A percentile compares a stretch with the other conserved stretches of the same genome.
Evolutionary conservation across 2,888 invertebrate species (phyloP).

Genomic region (Lottia scabra): DNA sequence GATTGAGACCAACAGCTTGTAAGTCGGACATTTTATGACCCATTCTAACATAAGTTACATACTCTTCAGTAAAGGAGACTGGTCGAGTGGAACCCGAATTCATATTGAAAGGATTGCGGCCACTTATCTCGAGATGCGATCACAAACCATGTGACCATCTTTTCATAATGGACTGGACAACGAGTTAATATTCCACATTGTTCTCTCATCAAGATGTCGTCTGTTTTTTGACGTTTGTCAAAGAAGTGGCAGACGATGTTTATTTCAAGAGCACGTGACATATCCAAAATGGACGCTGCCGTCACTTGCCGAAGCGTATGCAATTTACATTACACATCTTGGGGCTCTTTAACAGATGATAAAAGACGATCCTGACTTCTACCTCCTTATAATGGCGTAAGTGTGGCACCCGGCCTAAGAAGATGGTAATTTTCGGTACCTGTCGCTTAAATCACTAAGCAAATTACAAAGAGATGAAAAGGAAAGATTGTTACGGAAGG

Average conservation of each 20-base stretch:
- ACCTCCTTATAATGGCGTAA: neutral
- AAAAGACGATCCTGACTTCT: neutral
- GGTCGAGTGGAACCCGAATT: neutral
- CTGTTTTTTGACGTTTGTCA: slow-evolving; percentile 1
- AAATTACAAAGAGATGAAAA: no score
- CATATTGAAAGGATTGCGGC: no score
- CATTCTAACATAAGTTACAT: no score
- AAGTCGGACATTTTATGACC: no score
- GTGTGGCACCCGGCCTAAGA: neutral
- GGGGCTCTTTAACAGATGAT: neutral
- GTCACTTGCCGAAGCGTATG: neutral
- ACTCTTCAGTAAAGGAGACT: neutral
- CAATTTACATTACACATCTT: slow-evolving; percentile 1
- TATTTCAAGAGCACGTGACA: neutral
- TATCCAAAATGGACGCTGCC: neutral
- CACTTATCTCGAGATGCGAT: neutral
- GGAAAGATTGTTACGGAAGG: no score
- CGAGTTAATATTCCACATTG: neutral
- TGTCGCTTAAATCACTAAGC: no score
- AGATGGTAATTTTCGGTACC: no score
- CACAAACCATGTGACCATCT: neutral
- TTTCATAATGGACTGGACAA: neutral
- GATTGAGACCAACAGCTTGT: no score
- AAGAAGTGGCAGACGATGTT: slow-evolving; percentile 2
- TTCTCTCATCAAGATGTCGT: neutral